Percentiles rank a stretch among this genome's conserved stretches.
Conservation (phyloP, 1,140 invertebrate species). For the Rhopalosiphum padi region DNA sequence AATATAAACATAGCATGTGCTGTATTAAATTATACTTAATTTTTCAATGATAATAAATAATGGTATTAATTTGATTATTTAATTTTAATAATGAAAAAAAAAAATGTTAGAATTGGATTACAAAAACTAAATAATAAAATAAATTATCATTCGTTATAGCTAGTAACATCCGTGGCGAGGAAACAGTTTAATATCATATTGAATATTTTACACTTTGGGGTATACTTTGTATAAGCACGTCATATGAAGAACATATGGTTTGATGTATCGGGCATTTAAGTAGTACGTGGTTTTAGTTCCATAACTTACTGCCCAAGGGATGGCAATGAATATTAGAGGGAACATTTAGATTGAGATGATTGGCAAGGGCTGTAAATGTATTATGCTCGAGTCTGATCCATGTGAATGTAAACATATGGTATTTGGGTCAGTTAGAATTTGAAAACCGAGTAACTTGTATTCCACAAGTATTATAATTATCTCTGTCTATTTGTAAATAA, state of each 20-base stretch:
- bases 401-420: too few relatives aligned
- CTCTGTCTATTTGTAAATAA: too few relatives aligned
- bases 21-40: neutral
- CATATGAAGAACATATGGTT: neutral
- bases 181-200: neutral
- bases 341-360: neutral
- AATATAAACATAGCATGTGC: neutral
- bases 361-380: neutral
- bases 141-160: neutral
- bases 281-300: neutral
- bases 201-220: neutral
- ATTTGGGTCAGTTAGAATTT: neutral
- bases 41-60: neutral
- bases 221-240: neutral
- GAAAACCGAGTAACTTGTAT: neutral
- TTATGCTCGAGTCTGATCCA: too few relatives aligned
- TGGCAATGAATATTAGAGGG: neutral
- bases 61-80: neutral
- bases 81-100: neutral
- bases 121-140: neutral
- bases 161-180: neutral
- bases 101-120: neutral
- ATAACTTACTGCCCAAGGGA: neutral
- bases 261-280: neutral
- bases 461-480: too few relatives aligned